Evolutionary conservation across 2,888 invertebrate genomes (phyloP), one percentile per base, ranked within the genome.

Genomic region (Tipula confusa): DNA sequence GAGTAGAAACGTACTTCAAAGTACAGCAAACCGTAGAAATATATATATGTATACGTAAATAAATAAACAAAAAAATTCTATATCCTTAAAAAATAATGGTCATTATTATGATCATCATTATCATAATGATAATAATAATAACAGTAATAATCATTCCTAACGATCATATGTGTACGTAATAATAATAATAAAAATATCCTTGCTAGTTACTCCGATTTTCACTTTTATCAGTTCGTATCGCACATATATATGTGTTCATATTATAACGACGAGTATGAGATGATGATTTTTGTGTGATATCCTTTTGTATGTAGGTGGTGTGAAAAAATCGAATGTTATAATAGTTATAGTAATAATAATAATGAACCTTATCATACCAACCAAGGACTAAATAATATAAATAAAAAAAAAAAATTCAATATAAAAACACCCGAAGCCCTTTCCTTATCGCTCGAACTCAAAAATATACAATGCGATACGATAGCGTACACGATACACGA

Each of bases 1-100:
- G 38, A 13, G 13, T 7, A 36, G 43, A 15, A 24, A 64, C 64
- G 64, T 64, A 64, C 64, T 64, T 64, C 64, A 64, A 18, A 64
- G 64, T 24, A 64, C 64, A 64, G 9, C 64, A 9, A 64, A 64
- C 64, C 64, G 64, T 64, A 64, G 11, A 24, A 64, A 64, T 24
- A 18, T 24, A 48, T 43, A 43, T 43, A 15, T 43, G 3, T 5
- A 6, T 18, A 43, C 43, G 43, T 18, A 43, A 43, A 43, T 64
- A 64, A 64, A 64, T 64, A 64, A 64, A 64, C 24, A 64, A 64
- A 24, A 24, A 64, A 9, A 24, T 24, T 24, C 24, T 24, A 64
- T 64, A 64, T 64, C 64, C 64, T 64, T 64, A 64, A 64, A 64
- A 43, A 64, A 64, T 64, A 64, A 64, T 64, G 64, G 64, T 64